Percentiles rank a stretch among this genome's conserved stretches.
phyloP scores from a whole-genome alignment of 2,888 invertebrate species.

The Agriopis marginaria region DNA sequence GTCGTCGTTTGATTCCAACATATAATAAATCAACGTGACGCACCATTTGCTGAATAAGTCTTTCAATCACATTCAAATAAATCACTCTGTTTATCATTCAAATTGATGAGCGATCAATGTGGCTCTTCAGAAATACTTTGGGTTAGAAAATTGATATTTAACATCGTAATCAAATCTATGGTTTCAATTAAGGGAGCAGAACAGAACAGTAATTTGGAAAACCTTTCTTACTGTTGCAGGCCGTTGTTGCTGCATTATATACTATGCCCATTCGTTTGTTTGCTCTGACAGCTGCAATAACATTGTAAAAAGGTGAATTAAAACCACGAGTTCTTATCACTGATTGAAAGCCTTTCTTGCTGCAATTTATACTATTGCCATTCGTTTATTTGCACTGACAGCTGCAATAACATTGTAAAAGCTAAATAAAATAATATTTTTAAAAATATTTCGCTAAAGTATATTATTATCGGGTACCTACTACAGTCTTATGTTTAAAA shows the following conservation, averaged over 20 bases:
- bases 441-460: too few relatives aligned
- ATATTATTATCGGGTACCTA: too few relatives aligned
- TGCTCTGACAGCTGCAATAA: too few relatives aligned
- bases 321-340: too few relatives aligned
- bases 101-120: slow-evolving; percentile 37
- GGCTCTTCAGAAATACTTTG: slow-evolving; percentile 21
- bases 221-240: neutral
- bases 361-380: neutral
- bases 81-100: slow-evolving; percentile 36
- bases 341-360: slow-evolving; percentile 1
- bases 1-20: slow-evolving; percentile 27
- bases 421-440: too few relatives aligned
- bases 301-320: too few relatives aligned
- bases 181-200: slow-evolving; percentile 2
- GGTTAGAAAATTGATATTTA: slow-evolving; percentile 28
- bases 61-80: slow-evolving; percentile 35
- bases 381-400: too few relatives aligned
- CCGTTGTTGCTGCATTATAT: neutral
- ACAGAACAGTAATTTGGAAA: slow-evolving; percentile 1
- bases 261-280: neutral
- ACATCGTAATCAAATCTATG: slow-evolving; percentile 17
- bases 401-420: too few relatives aligned
- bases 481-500: too few relatives aligned
- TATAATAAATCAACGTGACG: slow-evolving; percentile 37
- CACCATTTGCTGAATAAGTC: slow-evolving; percentile 27